phyloP scores from a whole-genome alignment of 2,888 invertebrate species.

The Orthosia incerta region DNA sequence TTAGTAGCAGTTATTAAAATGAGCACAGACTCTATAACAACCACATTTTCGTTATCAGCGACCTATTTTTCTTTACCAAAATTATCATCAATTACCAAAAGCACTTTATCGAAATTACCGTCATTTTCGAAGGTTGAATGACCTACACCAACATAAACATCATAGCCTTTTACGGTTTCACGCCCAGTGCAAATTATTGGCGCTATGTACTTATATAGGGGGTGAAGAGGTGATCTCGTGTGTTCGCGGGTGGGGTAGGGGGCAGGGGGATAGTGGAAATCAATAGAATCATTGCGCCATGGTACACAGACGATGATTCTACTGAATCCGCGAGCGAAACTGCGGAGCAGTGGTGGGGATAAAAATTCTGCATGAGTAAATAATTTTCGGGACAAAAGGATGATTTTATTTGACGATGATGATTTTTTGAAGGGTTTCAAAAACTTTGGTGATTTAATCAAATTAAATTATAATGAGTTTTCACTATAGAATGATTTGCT shows the following conservation, averaged over 20 bases:
- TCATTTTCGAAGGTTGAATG: slow-evolving; percentile 60
- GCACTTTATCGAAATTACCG: slow-evolving; percentile 34
- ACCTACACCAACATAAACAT: slow-evolving; percentile 66
- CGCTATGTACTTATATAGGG: slow-evolving; percentile 65
- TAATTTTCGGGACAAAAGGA: slow-evolving; percentile 26
- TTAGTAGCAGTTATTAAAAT: too few species aligned
- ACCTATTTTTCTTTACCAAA: background rate
- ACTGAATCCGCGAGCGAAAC: slow-evolving; percentile 58
- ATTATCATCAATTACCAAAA: slow-evolving; percentile 7
- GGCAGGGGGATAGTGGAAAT: slow-evolving; percentile 80
- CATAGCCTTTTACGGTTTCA: slow-evolving; percentile 65
- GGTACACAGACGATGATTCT: slow-evolving; percentile 79
- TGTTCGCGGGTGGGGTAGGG: slow-evolving; percentile 59
- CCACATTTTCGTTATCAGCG: background rate
- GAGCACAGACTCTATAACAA: background rate
- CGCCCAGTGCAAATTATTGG: slow-evolving; percentile 67
- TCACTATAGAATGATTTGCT: too few species aligned
- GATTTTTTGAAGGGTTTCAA: background rate
- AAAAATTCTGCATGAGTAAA: slow-evolving; percentile 39
- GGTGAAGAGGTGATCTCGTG: slow-evolving; percentile 67
- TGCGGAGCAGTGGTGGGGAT: background rate
- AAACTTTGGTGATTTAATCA: background rate
- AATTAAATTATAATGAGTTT: background rate
- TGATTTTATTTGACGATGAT: slow-evolving; percentile 21
- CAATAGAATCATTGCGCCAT: slow-evolving; percentile 88